Conservation (phyloP, 2,888 invertebrate species). For the Glaucopsyche alexis region DNA sequence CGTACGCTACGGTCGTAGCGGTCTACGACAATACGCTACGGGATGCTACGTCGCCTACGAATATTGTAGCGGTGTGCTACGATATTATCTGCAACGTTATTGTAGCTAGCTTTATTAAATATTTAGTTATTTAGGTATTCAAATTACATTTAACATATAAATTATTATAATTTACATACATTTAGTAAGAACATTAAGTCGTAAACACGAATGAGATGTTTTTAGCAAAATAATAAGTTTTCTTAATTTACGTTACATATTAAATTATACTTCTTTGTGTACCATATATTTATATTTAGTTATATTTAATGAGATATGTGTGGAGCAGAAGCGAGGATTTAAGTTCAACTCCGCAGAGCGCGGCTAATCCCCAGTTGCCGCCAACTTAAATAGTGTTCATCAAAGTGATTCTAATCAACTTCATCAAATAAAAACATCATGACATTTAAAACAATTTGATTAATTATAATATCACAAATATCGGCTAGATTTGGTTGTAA, state of each 20-base stretch:
- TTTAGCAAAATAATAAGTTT: not conserved
- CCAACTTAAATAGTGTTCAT: conserved; percentile 34
- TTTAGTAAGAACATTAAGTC: not conserved
- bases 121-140: not conserved
- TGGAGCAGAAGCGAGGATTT: conserved; percentile 37
- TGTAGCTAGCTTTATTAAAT: not conserved
- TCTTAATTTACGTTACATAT: not conserved
- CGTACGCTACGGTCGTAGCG: conserved; percentile 23
- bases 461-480: too few relatives aligned
- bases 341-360: conserved; percentile 37
- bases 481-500: too few relatives aligned
- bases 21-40: conserved; percentile 26
- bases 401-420: conserved; percentile 19
- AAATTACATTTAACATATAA: not conserved
- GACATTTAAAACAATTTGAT: not conserved
- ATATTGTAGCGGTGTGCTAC: conserved; percentile 24
- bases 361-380: conserved; percentile 40
- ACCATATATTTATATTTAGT: not conserved
- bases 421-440: not conserved
- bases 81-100: conserved; percentile 8
- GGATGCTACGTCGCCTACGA: conserved; percentile 17
- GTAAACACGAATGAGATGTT: not conserved
- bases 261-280: not conserved
- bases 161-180: not conserved
- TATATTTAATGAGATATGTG: conserved; percentile 19